These are phyloP conservation scores for Polietes domitor DNA, from an alignment of 2,888 invertebrate genomes.

Conservation along the genomic window DNA sequence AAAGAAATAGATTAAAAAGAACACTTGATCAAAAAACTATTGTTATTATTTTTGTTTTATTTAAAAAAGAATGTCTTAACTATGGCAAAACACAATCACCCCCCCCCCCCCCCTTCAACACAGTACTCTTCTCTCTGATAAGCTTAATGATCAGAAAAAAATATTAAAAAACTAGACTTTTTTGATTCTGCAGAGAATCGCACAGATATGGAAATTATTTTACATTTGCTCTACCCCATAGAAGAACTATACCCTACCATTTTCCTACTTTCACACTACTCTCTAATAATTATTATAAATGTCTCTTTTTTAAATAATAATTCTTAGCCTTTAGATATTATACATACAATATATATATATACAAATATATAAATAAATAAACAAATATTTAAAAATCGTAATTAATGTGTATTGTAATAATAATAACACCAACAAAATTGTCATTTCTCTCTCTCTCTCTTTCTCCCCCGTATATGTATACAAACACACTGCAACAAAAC, in stretches of 20 bases:
- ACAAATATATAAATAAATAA: conserved; percentile 22
- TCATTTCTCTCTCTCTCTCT: conserved; percentile 13
- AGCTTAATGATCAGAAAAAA: too few species aligned
- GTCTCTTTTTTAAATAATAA: conserved; percentile 38
- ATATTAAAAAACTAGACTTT: too few species aligned
- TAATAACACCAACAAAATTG: conserved; percentile 27
- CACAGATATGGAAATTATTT: too few species aligned
- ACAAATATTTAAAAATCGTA: conserved; percentile 23
- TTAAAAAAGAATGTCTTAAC: too few species aligned
- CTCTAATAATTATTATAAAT: conserved; percentile 16
- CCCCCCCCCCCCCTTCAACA: too few species aligned
- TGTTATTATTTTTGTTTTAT: too few species aligned
- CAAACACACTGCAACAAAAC: conserved; percentile 16
- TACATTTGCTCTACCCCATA: not conserved
- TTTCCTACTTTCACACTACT: not conserved
- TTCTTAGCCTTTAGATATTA: conserved; percentile 34
- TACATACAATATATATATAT: conserved; percentile 4
- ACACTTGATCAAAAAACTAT: too few species aligned
- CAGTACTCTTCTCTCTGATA: too few species aligned
- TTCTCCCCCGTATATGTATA: conserved; percentile 42
- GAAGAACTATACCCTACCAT: not conserved
- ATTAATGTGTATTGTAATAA: conserved; percentile 49
- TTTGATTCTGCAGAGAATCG: too few species aligned
- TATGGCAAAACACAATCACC: too few species aligned
- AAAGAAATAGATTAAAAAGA: too few species aligned